These are phyloP conservation scores for Cerastoderma edule DNA, from an alignment of 2,888 invertebrate genomes.

Conservation along the genomic window DNA sequence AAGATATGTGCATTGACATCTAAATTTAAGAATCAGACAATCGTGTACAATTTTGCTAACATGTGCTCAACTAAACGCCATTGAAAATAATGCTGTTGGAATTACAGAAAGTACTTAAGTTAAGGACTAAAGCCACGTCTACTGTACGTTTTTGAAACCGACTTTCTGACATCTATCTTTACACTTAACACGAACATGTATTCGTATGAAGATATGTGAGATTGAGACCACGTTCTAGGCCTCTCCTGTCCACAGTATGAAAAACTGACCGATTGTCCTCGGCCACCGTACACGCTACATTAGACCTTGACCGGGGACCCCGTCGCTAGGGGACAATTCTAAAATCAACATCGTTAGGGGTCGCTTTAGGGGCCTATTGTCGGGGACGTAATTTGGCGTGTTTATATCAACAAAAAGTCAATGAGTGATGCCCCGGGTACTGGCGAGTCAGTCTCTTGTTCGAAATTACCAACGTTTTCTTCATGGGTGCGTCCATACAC, in stretches of 20 bases:
- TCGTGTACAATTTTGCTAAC: too few relatives aligned
- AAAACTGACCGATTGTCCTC: constrained; percentile 21
- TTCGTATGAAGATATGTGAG: constrained; percentile 12
- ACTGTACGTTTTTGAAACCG: too few relatives aligned
- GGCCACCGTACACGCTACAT: constrained; percentile 14
- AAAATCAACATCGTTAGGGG: constrained; percentile 26
- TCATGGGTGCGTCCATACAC: constrained; percentile 7
- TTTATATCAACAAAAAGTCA: constrained; percentile 25
- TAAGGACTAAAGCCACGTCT: too few relatives aligned
- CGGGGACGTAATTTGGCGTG: constrained; percentile 17
- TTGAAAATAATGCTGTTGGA: too few relatives aligned
- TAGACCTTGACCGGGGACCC: constrained; percentile 9
- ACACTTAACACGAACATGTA: neutral
- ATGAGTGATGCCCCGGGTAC: constrained; percentile 6
- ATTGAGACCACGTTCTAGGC: constrained; percentile 22
- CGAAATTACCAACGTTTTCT: constrained; percentile 21
- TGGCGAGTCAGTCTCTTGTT: neutral
- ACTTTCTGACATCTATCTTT: too few relatives aligned
- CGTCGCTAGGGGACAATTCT: constrained; percentile 11
- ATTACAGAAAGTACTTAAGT: too few relatives aligned
- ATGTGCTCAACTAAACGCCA: too few relatives aligned
- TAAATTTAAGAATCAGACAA: too few relatives aligned
- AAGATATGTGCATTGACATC: too few relatives aligned
- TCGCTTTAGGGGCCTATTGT: constrained; percentile 7
- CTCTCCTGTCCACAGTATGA: constrained; percentile 26